These are phyloP conservation scores for Cranoglanis bouderius DNA, from an alignment of 2,113 vertebrate species.

Conservation along the genomic window DNA sequence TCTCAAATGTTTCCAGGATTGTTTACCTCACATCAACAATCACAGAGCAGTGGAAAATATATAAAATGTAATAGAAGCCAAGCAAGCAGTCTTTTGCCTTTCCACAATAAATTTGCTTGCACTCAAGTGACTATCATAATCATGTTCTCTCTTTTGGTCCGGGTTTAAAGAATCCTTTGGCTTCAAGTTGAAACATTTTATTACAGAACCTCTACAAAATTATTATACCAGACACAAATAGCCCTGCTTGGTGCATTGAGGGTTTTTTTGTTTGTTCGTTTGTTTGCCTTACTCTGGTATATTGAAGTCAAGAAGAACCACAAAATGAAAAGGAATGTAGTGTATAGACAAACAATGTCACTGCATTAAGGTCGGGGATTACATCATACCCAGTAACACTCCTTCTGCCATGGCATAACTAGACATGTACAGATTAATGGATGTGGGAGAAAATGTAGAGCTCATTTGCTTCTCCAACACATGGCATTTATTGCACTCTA, in stretches of 20 bases:
- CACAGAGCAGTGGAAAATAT: not conserved
- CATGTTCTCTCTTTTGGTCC: not conserved
- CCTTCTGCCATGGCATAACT: not conserved
- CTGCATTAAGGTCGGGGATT: slow-evolving; percentile 12
- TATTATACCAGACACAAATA: not conserved
- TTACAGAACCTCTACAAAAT: not conserved
- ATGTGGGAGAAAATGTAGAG: slow-evolving; percentile 69
- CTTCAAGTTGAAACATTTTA: not conserved
- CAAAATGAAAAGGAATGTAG: slow-evolving; percentile 9
- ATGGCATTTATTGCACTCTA: slow-evolving; percentile 69
- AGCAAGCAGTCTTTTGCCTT: not conserved
- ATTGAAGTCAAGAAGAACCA: not conserved
- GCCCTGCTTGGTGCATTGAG: not conserved
- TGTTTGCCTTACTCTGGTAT: not conserved
- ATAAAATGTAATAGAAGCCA: not conserved
- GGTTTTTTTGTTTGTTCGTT: not conserved
- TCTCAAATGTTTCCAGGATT: not conserved
- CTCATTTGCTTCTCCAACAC: slow-evolving; percentile 69
- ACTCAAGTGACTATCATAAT: not conserved
- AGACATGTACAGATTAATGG: slow-evolving; percentile 52
- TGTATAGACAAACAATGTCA: not conserved
- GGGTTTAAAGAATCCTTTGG: not conserved
- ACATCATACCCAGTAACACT: slow-evolving; percentile 25
- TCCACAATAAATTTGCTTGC: not conserved
- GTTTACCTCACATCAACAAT: not conserved